Evolutionary conservation across 2,888 invertebrate species (phyloP).

Genomic region (Heliconius ethilla): DNA sequence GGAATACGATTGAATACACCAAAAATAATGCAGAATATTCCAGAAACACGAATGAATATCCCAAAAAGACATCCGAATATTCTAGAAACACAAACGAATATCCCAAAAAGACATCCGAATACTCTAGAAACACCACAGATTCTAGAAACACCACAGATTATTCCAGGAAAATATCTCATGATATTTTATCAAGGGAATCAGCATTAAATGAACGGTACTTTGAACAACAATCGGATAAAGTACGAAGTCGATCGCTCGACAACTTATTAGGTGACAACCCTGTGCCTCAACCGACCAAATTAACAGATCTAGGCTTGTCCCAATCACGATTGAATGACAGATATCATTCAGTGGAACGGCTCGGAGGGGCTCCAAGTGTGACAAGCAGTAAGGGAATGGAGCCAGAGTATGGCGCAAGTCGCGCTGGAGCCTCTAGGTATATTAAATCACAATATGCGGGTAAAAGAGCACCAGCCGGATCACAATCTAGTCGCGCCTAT

Average conservation of each 20-base stretch:
- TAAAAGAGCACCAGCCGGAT: conserved; percentile 90
- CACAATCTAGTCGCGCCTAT: conserved; percentile 92
- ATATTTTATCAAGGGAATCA: conserved; percentile 89
- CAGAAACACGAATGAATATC: conserved; percentile 50
- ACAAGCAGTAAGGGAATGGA: conserved; percentile 83
- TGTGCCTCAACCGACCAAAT: conserved; percentile 81
- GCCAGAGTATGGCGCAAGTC: conserved; percentile 85
- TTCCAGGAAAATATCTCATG: conserved; percentile 87
- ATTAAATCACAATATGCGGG: conserved; percentile 93
- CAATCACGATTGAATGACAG: conserved; percentile 93
- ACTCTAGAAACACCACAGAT: conserved; percentile 70
- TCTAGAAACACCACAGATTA: conserved; percentile 71
- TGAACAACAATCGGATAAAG: conserved; percentile 86
- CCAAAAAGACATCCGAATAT: conserved; percentile 63
- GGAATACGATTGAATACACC: conserved; percentile 17
- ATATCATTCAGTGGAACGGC: conserved; percentile 91
- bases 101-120: conserved; percentile 62
- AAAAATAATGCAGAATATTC: conserved; percentile 14
- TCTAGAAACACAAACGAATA: conserved; percentile 65
- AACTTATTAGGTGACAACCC: conserved; percentile 88
- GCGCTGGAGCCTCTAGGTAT: conserved; percentile 84
- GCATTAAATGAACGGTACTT: conserved; percentile 95
- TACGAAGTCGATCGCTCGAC: conserved; percentile 89
- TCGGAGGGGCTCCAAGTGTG: conserved; percentile 84
- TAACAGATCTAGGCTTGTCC: conserved; percentile 90